phyloP scores from a whole-genome alignment of 2,797 vertebrate genomes.

The Chloroceryle amazona region DNA sequence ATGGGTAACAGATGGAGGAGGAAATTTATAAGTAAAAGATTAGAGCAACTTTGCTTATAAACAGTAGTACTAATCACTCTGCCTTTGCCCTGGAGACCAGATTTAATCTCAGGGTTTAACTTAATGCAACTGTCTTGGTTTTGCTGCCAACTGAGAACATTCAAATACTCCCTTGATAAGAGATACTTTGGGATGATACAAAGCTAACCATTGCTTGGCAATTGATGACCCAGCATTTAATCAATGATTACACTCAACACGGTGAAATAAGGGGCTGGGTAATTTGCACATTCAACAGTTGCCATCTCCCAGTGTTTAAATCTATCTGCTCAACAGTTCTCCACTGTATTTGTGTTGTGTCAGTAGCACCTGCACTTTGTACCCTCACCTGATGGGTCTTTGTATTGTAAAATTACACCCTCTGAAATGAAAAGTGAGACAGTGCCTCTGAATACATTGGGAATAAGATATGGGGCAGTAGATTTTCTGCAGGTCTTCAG shows the following conservation, averaged over 20 bases:
- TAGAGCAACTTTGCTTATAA: constrained; percentile 66
- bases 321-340: neutral
- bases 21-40: constrained; percentile 66
- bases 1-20: constrained; percentile 75
- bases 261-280: neutral
- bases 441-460: neutral
- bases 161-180: constrained; percentile 3
- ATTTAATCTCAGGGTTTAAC: constrained; percentile 67
- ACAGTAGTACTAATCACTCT: constrained; percentile 65
- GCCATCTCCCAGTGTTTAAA: neutral
- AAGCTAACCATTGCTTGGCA: neutral
- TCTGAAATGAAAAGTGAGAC: neutral
- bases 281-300: neutral
- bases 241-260: neutral
- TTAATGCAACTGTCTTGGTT: constrained; percentile 64
- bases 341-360: neutral
- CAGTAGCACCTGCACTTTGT: neutral
- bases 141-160: constrained; percentile 41
- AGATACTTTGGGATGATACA: constrained; percentile 20
- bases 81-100: constrained; percentile 63
- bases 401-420: neutral
- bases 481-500: neutral
- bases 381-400: neutral
- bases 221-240: constrained; percentile 13
- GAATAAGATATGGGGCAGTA: neutral